phyloP scores from a whole-genome alignment of 2,888 invertebrate species.

The Gonocerus acuteangulatus region DNA sequence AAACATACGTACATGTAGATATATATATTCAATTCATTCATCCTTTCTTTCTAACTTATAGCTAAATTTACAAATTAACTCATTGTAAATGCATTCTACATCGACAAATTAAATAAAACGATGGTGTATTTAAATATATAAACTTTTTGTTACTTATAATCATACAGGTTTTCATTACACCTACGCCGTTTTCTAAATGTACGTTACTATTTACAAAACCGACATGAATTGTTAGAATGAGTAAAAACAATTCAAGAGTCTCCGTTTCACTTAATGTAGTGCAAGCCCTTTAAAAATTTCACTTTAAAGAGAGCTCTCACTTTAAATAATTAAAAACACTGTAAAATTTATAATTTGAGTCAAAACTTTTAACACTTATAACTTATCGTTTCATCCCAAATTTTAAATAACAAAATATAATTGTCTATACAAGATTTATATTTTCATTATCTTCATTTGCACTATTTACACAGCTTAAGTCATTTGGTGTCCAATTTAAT shows the following conservation, averaged over 20 bases:
- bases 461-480: slow-evolving; percentile 16
- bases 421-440: slow-evolving; percentile 18
- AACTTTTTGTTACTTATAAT: slow-evolving; percentile 18
- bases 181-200: slow-evolving; percentile 21
- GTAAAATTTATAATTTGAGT: not conserved
- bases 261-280: not conserved
- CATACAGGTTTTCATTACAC: slow-evolving; percentile 14
- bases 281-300: slow-evolving; percentile 1
- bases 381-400: slow-evolving; percentile 9
- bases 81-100: slow-evolving; percentile 23
- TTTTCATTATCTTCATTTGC: slow-evolving; percentile 1
- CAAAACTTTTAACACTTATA: slow-evolving; percentile 5
- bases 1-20: too few relatives aligned
- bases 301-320: slow-evolving; percentile 10
- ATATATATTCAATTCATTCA: not conserved
- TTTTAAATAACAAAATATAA: slow-evolving; percentile 21
- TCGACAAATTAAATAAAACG: slow-evolving; percentile 26
- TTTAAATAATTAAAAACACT: not conserved
- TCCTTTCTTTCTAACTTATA: slow-evolving; percentile 17
- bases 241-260: slow-evolving; percentile 10
- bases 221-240: not conserved
- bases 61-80: slow-evolving; percentile 24
- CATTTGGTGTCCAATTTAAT: slow-evolving; percentile 22
- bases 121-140: slow-evolving; percentile 27
- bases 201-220: slow-evolving; percentile 23